These are phyloP conservation scores for Sylvia borin DNA, from an alignment of 2,797 vertebrate species.

Conservation along the genomic window DNA sequence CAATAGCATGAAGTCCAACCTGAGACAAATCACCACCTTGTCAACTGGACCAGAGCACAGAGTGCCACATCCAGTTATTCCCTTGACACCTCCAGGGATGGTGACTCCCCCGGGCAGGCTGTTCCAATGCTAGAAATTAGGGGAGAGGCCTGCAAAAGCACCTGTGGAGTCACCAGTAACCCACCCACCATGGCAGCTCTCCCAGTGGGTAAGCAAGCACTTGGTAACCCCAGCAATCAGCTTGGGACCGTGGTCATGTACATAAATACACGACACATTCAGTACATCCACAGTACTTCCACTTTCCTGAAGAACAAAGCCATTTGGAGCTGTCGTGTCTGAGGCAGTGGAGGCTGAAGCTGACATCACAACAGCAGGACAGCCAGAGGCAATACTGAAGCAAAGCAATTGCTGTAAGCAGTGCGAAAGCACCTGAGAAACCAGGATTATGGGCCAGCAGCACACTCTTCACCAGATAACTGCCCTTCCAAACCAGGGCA, in stretches of 20 bases:
- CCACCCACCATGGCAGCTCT: fast-evolving
- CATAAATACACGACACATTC: fast-evolving
- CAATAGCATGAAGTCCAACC: neutral
- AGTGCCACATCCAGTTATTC: neutral
- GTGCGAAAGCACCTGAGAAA: neutral
- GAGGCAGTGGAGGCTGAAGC: neutral
- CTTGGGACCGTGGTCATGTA: fast-evolving
- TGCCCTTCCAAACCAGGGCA: neutral
- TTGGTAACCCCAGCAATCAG: neutral
- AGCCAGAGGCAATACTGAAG: neutral
- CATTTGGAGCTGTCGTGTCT: fast-evolving
- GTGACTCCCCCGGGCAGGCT: neutral
- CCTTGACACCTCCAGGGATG: neutral
- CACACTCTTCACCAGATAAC: neutral
- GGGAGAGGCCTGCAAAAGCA: neutral
- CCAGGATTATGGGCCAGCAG: fast-evolving
- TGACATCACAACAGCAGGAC: neutral
- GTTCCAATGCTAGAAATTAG: neutral
- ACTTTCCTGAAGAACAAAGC: neutral
- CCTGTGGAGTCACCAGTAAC: neutral
- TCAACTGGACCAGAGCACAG: neutral
- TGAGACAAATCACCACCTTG: neutral
- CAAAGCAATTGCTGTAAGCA: neutral
- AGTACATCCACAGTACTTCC: neutral
- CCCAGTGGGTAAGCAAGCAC: neutral